phyloP scores from a whole-genome alignment of 2,888 invertebrate genomes.

The Tuta absoluta region DNA sequence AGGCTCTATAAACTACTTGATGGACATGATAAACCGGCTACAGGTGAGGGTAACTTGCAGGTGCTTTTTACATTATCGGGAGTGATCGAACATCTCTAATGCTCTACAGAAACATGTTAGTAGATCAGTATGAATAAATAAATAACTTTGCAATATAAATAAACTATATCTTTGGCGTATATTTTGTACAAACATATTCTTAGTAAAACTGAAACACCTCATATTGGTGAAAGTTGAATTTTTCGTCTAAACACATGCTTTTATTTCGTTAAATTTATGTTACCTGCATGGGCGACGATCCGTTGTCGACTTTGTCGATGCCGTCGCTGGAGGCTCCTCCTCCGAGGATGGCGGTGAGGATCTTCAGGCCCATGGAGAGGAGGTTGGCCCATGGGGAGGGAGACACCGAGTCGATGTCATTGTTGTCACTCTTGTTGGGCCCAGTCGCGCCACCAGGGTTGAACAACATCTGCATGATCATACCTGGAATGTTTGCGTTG shows the following conservation, averaged over 20 bases:
- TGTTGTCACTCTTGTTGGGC: conserved; percentile 90
- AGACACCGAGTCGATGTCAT: conserved; percentile 85
- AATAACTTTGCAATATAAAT: conserved; percentile 28
- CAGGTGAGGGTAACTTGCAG: conserved; percentile 66
- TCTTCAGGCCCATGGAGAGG: conserved; percentile 91
- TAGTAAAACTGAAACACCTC: conserved; percentile 1
- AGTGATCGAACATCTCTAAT: conserved; percentile 51
- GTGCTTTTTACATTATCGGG: conserved; percentile 68
- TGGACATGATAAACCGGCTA: conserved; percentile 52
- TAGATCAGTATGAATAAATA: conserved; percentile 67
- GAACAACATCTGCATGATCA: conserved; percentile 94
- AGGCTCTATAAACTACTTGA: conserved; percentile 58
- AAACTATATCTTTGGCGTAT: conserved; percentile 24
- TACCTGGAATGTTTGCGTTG: conserved; percentile 67
- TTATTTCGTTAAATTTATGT: conserved; percentile 32
- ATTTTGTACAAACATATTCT: conserved; percentile 24
- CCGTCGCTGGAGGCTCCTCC: conserved; percentile 89
- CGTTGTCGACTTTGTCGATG: conserved; percentile 95
- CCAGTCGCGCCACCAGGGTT: conserved; percentile 82
- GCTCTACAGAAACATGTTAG: conserved; percentile 74
- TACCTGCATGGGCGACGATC: conserved; percentile 94
- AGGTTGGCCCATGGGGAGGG: conserved; percentile 94
- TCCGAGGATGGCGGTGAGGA: conserved; percentile 91
- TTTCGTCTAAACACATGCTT: conserved; percentile 22
- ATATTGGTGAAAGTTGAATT: background rate